A percentile compares a stretch with the other conserved stretches of the same genome.
Conservation (phyloP, 2,113 vertebrate genomes). For the Nematolebias whitei region DNA sequence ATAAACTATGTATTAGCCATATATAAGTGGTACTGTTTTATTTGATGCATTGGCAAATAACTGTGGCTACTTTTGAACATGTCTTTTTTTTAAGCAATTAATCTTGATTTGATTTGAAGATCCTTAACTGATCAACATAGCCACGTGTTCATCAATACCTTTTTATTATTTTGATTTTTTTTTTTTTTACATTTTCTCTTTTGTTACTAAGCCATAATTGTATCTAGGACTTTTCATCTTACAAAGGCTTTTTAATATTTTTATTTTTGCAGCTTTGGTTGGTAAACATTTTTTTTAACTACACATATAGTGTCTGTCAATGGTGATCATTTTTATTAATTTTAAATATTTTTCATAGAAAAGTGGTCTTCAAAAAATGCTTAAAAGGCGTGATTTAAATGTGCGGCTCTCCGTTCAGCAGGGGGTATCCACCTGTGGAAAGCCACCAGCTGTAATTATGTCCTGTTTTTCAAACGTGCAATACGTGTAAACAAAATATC, state of each 20-base stretch:
- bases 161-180: neutral
- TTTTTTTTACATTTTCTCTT: neutral
- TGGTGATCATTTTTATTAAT: too few species aligned
- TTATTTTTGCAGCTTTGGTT: too few species aligned
- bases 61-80: neutral
- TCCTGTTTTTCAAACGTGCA: conserved; percentile 39
- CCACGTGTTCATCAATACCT: too few species aligned
- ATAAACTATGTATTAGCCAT: too few species aligned
- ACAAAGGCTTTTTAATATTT: too few species aligned
- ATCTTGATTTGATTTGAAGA: too few species aligned
- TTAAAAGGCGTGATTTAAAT: conserved; percentile 21
- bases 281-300: too few species aligned
- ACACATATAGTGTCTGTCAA: too few species aligned
- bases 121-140: neutral
- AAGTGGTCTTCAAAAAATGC: conserved; percentile 4
- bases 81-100: neutral
- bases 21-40: too few species aligned
- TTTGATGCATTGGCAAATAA: neutral
- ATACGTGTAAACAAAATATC: conserved; percentile 10
- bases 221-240: too few species aligned
- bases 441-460: conserved; percentile 44
- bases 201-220: neutral
- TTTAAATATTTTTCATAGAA: too few species aligned
- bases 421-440: conserved; percentile 37
- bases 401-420: conserved; percentile 6